phyloP scores from a whole-genome alignment of 2,797 vertebrate genomes.

The Lacerta viridis region DNA sequence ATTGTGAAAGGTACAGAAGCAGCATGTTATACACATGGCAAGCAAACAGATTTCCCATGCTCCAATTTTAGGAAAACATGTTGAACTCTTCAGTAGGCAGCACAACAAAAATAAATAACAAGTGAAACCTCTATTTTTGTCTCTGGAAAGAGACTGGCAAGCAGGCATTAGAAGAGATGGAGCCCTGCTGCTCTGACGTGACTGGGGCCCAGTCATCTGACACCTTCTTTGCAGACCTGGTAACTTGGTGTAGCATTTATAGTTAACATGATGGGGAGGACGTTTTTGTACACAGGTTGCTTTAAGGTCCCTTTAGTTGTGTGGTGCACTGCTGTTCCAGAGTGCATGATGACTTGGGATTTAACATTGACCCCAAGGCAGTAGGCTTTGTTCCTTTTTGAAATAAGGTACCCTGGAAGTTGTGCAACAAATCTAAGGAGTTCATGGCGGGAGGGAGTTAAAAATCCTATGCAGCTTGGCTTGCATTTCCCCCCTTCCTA shows the following conservation, averaged over 20 bases:
- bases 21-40: too few relatives aligned
- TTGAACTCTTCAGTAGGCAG: too few relatives aligned
- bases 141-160: background rate
- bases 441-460: constrained; percentile 3
- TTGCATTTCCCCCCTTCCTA: constrained; percentile 27
- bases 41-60: too few relatives aligned
- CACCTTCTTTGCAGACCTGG: constrained; percentile 25
- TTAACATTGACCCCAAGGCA: constrained; percentile 15
- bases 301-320: background rate
- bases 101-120: too few relatives aligned
- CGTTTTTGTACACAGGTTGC: constrained; percentile 1
- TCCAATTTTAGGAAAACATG: too few relatives aligned
- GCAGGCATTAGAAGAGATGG: background rate
- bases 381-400: constrained; percentile 41
- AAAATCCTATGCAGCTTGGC: background rate
- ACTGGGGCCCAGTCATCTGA: constrained; percentile 17
- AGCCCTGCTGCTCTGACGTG: background rate
- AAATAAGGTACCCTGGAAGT: constrained; percentile 41
- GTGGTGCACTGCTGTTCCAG: constrained; percentile 31
- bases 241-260: constrained; percentile 13
- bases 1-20: too few relatives aligned
- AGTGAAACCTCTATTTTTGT: too few relatives aligned
- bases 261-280: background rate
- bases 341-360: background rate
- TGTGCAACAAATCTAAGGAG: constrained; percentile 40